These are phyloP conservation scores for Rhagophthalmus giganteus DNA, from an alignment of 2,888 invertebrate genomes.

Conservation along the genomic window DNA sequence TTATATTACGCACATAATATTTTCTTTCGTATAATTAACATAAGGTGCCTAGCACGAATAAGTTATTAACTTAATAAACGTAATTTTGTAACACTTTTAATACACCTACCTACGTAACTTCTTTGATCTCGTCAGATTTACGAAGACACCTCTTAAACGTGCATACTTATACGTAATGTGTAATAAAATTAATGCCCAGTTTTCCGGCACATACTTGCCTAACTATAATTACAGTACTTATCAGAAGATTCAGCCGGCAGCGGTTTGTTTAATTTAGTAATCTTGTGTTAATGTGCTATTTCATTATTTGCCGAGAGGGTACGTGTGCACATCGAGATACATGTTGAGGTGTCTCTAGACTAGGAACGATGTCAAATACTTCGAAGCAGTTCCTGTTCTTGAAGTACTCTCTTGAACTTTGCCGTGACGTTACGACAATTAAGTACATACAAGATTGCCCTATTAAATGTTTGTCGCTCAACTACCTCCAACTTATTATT, in stretches of 20 bases:
- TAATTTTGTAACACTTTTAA: no score
- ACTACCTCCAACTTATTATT: constrained; percentile 9
- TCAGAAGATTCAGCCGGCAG: constrained; percentile 43
- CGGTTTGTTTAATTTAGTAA: constrained; percentile 52
- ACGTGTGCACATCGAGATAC: constrained; percentile 40
- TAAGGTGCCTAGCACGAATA: no score
- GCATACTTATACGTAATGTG: constrained; percentile 8
- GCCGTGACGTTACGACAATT: constrained; percentile 39
- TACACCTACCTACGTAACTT: no score
- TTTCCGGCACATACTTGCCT: constrained; percentile 37
- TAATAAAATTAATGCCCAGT: constrained; percentile 30
- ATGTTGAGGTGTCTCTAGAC: constrained; percentile 37
- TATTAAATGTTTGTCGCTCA: constrained; percentile 2
- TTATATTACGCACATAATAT: constrained; percentile 2
- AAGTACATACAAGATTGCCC: constrained; percentile 30
- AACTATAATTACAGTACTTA: constrained; percentile 45
- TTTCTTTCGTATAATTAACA: constrained; percentile 11
- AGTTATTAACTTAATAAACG: no score
- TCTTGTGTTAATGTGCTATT: constrained; percentile 44
- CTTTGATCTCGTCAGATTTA: no score
- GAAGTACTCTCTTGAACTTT: constrained; percentile 33
- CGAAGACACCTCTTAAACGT: background rate
- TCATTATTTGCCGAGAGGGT: constrained; percentile 46
- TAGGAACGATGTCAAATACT: constrained; percentile 34
- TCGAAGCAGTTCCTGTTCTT: constrained; percentile 31